Evolutionary conservation across 2,888 invertebrate species (phyloP), one percentile per base, ranked within the genome.

Genomic region (Spialia ferax): DNA sequence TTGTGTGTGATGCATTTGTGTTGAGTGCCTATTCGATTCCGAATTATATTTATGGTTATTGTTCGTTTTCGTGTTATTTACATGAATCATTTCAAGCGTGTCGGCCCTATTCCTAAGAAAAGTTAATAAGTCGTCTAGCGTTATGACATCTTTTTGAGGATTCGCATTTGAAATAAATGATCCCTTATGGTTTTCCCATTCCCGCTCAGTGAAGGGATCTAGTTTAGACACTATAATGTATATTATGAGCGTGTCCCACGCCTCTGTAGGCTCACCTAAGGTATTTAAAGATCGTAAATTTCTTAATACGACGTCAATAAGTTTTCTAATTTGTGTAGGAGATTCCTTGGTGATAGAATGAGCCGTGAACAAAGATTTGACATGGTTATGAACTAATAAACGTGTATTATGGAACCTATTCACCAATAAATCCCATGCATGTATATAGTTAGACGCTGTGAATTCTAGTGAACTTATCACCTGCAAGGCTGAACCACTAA

Each of bases 381-480:
- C 64, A 54, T 64, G 69, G 57, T 69, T 69, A 13, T 69, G 69
- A 2, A 69, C 35, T 13, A 70, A 57, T 18, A 70, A 26, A 8
- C 69, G 35, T 32, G 26, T 29, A 23, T 67, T 70, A 22, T 70
- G 62, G n/a, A 23, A 70, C 18, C 69, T 48, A 42, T 57, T 60
- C 23, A 54, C 52, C n/a, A 70, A 20, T 18, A 69, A 55, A 11
- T 61, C 69, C 69, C 69, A 69, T 48, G 69, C 69, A 42, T 66
- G 57, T 22, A 11, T n/a, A 38, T 69, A 69, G 38, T 69, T 65
- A n/a, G 10, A 15, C 4, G 69, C 35, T 26, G 67, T 67, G 29
- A 70, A 70, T 45, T 70, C 69, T 50, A 70, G 29, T 15, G 69
- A 52, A 59, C 63, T 70, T 11, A 70, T 70, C 15, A 70, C 69